Percentiles rank a stretch among this genome's conserved stretches.
Conservation (phyloP, 2,113 vertebrate species). For the Lathamus discolor region DNA sequence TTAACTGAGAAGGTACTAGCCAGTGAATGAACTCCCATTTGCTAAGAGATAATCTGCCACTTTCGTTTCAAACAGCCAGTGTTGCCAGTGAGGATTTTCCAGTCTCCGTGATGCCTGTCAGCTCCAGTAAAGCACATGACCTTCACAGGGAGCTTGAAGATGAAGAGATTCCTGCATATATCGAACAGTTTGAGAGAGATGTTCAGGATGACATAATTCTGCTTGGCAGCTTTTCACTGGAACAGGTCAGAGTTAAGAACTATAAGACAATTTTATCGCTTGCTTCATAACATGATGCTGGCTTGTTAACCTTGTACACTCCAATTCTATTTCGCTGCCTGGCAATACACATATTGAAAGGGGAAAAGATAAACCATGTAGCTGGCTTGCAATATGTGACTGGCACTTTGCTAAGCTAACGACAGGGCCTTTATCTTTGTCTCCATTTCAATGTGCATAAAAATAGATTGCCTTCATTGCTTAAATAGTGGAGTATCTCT, state of each 20-base stretch:
- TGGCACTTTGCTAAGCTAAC: conserved; percentile 20
- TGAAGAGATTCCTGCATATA: conserved; percentile 77
- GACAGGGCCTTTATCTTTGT: conserved; percentile 31
- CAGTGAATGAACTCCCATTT: background rate
- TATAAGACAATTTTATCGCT: conserved; percentile 77
- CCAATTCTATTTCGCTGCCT: conserved; percentile 61
- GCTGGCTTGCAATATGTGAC: background rate
- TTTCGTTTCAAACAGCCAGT: conserved; percentile 33
- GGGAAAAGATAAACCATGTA: background rate
- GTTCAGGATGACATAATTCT: conserved; percentile 85
- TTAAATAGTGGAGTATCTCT: background rate
- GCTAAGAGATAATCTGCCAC: background rate
- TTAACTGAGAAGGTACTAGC: background rate
- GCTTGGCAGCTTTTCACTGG: conserved; percentile 83
- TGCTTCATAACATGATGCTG: conserved; percentile 74
- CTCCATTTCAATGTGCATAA: conserved; percentile 36
- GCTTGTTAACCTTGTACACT: conserved; percentile 71
- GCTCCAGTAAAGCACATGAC: conserved; percentile 14
- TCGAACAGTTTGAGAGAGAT: conserved; percentile 80
- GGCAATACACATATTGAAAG: background rate
- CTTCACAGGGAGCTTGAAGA: conserved; percentile 69
- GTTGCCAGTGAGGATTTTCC: background rate
- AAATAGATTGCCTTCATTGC: conserved; percentile 6
- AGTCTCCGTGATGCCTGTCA: background rate
- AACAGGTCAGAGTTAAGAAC: conserved; percentile 88